Base-by-base conservation (phyloP, 2,888 invertebrate genomes). In the Cantharis rufa region DNA sequence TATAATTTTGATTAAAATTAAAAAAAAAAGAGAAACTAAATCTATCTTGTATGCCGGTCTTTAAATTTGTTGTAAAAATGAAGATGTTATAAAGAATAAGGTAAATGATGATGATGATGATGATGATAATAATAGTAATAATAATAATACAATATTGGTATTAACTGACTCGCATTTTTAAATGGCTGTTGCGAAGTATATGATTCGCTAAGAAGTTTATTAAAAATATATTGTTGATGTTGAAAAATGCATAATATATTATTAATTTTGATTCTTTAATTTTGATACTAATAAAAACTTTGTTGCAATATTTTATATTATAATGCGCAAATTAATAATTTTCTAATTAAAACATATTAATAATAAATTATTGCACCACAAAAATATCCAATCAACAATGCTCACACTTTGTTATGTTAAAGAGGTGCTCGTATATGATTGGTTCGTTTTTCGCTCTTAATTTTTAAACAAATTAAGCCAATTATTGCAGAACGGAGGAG, bases 171-270 rank as follows among this genome's bases (percentile, higher is more conserved):
- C 86, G 82, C 85, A 85, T 85, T 85, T 85, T 84, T 83, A 80
- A 83, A 85, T 86, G 87, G 87, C 87, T 87, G 87, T 87, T 87
- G 87, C 86, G 83, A 87, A 87, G 86, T 87, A 86, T 86, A 87
- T 78, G 73, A 85, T 83, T 75, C 74, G 74, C 75, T 76, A 78
- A 76, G 82, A 83, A 84, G 84, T 82, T 83, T 84, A 84, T 84
- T 85, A 70, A 80, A 85, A 80, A 79, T 78, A 85, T 84, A 83
- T 86, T 86, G 86, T 87, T 86, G 84, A 86, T 86, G 85, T 85
- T 86, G 83, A 83, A 75, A 48, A 73, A 76, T 78, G 76, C 78
- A 76, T 85, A 82, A 85, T 85, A 84, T 86, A 85, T 85, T 85
- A 83, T 84, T 84, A 81, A 85, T 86, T 86, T 85, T 85, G 83